Evolutionary conservation across 2,113 vertebrate genomes (phyloP).

Genomic region (Sterna hirundo): DNA sequence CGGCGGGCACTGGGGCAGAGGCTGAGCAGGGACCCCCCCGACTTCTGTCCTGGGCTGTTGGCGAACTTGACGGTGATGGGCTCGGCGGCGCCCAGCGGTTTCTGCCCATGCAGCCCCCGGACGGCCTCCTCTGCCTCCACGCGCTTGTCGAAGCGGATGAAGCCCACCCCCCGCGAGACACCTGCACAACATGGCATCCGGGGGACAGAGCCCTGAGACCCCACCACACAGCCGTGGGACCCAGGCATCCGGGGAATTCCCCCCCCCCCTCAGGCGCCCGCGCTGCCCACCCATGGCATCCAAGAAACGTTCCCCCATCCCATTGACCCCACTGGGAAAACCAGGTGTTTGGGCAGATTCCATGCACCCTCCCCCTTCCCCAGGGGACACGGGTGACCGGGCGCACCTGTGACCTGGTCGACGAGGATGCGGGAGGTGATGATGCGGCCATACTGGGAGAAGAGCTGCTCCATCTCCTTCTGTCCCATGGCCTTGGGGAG

Average conservation of each 20-base stretch:
- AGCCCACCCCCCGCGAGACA: constrained; percentile 93
- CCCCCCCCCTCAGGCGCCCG: background rate
- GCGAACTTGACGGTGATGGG: constrained; percentile 98
- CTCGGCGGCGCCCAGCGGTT: constrained; percentile 88
- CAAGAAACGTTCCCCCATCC: background rate
- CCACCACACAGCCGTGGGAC: background rate
- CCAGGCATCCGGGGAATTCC: background rate
- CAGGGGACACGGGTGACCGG: no score
- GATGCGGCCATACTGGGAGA: constrained; percentile 95
- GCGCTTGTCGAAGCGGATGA: constrained; percentile 96
- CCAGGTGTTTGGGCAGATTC: background rate
- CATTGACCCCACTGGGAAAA: no score
- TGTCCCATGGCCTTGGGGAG: constrained; percentile 96
- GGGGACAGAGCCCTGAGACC: constrained; percentile 5
- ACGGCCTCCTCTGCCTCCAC: constrained; percentile 96
- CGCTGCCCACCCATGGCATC: background rate
- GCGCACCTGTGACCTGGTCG: constrained; percentile 92
- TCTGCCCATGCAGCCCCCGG: constrained; percentile 94
- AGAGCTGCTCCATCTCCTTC: constrained; percentile 96
- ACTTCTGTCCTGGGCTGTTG: constrained; percentile 97
- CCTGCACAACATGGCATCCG: constrained; percentile 66
- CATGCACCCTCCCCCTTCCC: background rate
- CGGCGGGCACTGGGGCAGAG: constrained; percentile 92
- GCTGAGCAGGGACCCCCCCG: constrained; percentile 91
- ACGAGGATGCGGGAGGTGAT: constrained; percentile 95